Base-by-base conservation (phyloP, 2,888 invertebrate genomes). In the Biston betularia region DNA sequence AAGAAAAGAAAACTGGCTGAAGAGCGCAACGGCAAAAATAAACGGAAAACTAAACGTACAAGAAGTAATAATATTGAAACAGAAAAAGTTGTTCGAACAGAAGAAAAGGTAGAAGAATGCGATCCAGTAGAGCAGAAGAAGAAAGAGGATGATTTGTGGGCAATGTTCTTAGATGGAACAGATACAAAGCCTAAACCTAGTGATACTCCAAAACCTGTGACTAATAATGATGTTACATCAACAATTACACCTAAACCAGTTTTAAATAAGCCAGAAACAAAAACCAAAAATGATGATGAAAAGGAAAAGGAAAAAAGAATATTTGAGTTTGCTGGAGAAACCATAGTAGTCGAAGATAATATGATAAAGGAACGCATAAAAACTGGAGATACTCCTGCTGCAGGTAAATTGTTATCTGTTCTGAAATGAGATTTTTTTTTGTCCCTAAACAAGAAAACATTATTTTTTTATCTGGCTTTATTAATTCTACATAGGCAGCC, bases 271-370 rank as follows among this genome's bases (percentile, higher is more conserved):
- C 24, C 70, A 55, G 57, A 54, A 38, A 11, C 66, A 10, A 71
- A 54, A 34, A 12, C 69, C 35, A 65, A 73, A 60, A 73, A 73
- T 81, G 94, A 93, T 76, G 94, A 95, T 55, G 82, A 80, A n/a
- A 87, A 88, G 74, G 88, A 87, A 2, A 95, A 94, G 81, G 94
- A 96, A 61, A 96, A 94, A 15, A 94, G 96, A 85, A 93, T 97
- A 69, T 97, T 96, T 82, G 97, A 98, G 81, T 98, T 98, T 95
- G 98, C 98, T 48, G 98, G 98, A 9, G 98, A 98, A 92, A 96
- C 96, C 82, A 96, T 97, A 58, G 93, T 94, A 54, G 93, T 94
- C 6, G 93, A 93, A 81, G 86, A 92, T 78, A 85, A 86, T 82
- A 77, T 86, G 52, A 88, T 87, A 69, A 89, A 92, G 73, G 93